These are phyloP conservation scores for Eumacrocentrus americanus DNA, from an alignment of 2,888 invertebrate species.

Conservation along the genomic window DNA sequence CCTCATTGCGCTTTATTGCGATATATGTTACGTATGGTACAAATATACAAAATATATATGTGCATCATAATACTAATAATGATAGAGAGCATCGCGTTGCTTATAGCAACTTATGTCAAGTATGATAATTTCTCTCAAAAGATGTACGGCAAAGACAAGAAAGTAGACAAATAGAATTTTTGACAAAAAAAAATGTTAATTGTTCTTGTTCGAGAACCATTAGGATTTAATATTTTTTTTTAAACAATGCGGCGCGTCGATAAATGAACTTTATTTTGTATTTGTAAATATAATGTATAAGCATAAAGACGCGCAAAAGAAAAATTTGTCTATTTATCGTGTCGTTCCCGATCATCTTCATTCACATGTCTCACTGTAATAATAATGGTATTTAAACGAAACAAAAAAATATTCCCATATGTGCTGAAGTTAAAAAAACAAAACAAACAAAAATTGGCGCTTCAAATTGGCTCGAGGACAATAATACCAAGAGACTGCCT, in stretches of 20 bases:
- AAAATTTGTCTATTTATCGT: constrained; percentile 21
- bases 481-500: constrained; percentile 28
- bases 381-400: neutral
- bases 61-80: neutral
- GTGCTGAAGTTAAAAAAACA: constrained; percentile 4
- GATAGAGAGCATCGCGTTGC: neutral
- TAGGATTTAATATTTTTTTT: neutral
- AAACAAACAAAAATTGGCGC: neutral
- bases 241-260: neutral
- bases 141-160: constrained; percentile 20
- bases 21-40: too few species aligned
- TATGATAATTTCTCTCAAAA: neutral
- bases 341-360: constrained; percentile 20
- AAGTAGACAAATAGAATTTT: constrained; percentile 1
- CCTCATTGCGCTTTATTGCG: neutral
- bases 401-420: neutral
- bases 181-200: neutral
- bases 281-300: neutral
- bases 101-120: neutral
- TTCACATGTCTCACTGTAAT: neutral
- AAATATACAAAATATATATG: too few species aligned
- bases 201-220: neutral
- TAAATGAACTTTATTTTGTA: neutral
- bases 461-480: constrained; percentile 22
- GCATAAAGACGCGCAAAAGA: neutral